phyloP scores from a whole-genome alignment of 92 coral and sea anemone genomes.

The Porites evermanni region DNA sequence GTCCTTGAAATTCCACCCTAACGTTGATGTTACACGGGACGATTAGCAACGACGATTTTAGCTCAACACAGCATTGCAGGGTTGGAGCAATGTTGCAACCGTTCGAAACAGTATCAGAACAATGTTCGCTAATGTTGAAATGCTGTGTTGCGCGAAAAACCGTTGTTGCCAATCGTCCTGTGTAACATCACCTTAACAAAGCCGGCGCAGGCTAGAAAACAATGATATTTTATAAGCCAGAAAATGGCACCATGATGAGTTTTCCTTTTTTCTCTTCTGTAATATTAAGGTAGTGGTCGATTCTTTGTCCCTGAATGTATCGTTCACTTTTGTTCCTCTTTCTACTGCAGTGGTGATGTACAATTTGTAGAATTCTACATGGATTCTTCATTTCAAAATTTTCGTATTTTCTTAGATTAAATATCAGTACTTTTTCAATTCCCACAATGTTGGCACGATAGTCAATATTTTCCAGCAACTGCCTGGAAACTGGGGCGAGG shows the following conservation, averaged over 20 bases:
- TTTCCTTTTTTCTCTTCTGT: neutral
- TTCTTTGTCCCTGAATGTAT: conserved; percentile 27
- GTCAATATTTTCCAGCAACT: conserved; percentile 59
- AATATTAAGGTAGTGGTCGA: conserved; percentile 22
- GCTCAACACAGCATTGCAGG: no score
- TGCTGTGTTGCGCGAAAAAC: no score
- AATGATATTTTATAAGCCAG: conserved; percentile 9
- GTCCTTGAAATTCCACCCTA: no score
- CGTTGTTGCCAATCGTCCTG: no score
- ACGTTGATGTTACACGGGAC: no score
- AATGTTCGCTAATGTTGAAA: no score
- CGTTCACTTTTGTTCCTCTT: conserved; percentile 27
- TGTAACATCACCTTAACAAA: neutral
- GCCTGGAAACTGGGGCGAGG: conserved; percentile 57
- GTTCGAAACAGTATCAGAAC: no score
- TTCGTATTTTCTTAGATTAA: conserved; percentile 59
- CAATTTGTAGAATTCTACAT: conserved; percentile 73
- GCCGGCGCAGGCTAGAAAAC: neutral
- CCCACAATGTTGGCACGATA: conserved; percentile 82
- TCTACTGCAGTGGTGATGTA: conserved; percentile 87
- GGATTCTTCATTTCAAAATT: conserved; percentile 80
- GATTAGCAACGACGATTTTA: no score
- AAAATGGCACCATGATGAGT: conserved; percentile 5
- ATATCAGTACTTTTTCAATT: conserved; percentile 77
- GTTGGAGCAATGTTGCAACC: no score